phyloP scores from a whole-genome alignment of 2,113 vertebrate species.

The Barbus barbus region DNA sequence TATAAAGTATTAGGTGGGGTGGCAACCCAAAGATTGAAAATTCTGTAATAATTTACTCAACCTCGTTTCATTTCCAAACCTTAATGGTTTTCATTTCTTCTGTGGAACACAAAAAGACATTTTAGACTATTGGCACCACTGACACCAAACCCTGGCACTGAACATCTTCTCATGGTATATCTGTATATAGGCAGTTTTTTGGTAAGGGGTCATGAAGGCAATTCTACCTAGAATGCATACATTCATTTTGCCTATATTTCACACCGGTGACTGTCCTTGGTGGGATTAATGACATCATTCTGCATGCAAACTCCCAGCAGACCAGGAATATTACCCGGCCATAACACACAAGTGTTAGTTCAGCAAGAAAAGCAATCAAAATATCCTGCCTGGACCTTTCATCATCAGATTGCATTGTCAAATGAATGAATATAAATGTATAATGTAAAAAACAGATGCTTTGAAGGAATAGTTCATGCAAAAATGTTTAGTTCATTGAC shows the following conservation, averaged over 20 bases:
- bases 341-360: slow-evolving; percentile 4
- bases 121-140: neutral
- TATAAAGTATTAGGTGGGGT: neutral
- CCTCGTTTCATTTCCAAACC: neutral
- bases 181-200: neutral
- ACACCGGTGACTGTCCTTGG: neutral
- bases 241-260: neutral
- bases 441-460: no score
- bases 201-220: neutral
- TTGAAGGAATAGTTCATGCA: neutral
- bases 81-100: neutral
- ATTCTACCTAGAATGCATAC: neutral
- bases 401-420: neutral
- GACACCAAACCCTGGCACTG: neutral
- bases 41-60: neutral
- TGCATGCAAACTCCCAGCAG: no score
- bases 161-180: neutral
- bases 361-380: slow-evolving; percentile 5
- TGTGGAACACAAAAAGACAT: neutral
- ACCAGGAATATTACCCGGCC: neutral
- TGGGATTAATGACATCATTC: slow-evolving; percentile 17
- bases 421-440: slow-evolving; percentile 1
- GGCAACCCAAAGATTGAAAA: neutral
- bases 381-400: neutral
- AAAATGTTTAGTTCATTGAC: neutral